phyloP scores from a whole-genome alignment of 2,888 invertebrate genomes.

The Phragmatobia fuliginosa region DNA sequence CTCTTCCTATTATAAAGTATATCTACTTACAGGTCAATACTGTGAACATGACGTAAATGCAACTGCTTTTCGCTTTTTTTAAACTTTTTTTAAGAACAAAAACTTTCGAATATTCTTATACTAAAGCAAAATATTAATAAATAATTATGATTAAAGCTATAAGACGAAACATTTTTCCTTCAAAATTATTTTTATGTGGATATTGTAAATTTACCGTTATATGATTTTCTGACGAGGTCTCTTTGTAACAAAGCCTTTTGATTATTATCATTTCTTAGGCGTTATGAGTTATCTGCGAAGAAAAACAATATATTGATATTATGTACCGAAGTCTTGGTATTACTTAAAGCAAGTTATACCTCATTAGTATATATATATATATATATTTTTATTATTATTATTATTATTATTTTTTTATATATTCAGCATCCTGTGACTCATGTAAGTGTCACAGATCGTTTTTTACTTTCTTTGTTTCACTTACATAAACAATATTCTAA shows the following conservation, averaged over 20 bases:
- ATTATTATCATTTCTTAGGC: constrained; percentile 23
- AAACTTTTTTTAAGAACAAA: not conserved
- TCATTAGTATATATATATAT: constrained; percentile 45
- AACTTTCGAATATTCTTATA: not conserved
- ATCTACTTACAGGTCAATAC: not conserved
- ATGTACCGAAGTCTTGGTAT: constrained; percentile 35
- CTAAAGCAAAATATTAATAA: not conserved
- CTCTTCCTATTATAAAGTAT: constrained; percentile 7
- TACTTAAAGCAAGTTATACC: constrained; percentile 46
- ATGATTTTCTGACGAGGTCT: constrained; percentile 31
- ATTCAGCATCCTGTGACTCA: no score
- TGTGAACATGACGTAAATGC: not conserved
- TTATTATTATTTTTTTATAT: no score
- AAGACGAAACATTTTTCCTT: not conserved
- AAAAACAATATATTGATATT: constrained; percentile 32
- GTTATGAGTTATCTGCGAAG: constrained; percentile 23
- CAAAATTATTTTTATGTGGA: no score
- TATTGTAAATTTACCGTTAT: not conserved
- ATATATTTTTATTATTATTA: no score
- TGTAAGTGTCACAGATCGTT: no score
- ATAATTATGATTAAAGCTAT: not conserved
- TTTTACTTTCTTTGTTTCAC: no score
- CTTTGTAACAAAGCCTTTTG: constrained; percentile 22
- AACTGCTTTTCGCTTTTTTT: not conserved
- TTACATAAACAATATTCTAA: no score